phyloP scores from a whole-genome alignment of 2,888 invertebrate genomes.

The Dusona sp. region DNA sequence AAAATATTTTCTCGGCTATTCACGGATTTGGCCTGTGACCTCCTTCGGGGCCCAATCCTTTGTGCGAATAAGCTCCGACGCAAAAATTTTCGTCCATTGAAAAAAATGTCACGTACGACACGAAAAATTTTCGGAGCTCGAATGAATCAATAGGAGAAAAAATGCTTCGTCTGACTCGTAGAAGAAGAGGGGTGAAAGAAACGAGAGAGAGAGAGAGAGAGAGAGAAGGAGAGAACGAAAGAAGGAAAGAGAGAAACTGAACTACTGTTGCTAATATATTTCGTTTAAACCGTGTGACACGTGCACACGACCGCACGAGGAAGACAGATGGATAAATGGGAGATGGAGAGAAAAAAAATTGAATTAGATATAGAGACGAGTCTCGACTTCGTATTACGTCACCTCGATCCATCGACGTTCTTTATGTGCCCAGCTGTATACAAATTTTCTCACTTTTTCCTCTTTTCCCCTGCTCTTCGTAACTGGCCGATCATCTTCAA shows the following conservation, averaged over 20 bases:
- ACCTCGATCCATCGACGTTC: constrained; percentile 8
- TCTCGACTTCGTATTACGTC: constrained; percentile 18
- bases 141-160: constrained; percentile 3
- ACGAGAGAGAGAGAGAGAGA: neutral
- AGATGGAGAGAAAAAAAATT: constrained; percentile 18
- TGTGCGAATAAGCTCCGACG: constrained; percentile 16
- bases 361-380: constrained; percentile 2
- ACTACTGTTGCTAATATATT: constrained; percentile 20
- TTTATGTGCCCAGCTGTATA: neutral
- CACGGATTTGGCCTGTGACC: neutral
- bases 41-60: constrained; percentile 1
- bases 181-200: neutral
- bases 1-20: neutral
- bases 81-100: constrained; percentile 23
- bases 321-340: constrained; percentile 5
- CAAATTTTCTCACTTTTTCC: neutral
- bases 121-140: constrained; percentile 8
- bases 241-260: neutral
- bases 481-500: neutral
- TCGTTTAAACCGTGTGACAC: constrained; percentile 13
- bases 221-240: neutral
- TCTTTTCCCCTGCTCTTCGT: neutral
- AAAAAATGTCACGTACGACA: constrained; percentile 4
- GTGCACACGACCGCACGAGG: constrained; percentile 5
- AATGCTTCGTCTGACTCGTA: neutral